phyloP scores from a whole-genome alignment of 2,113 vertebrate species.

The Crotalus helleri region DNA sequence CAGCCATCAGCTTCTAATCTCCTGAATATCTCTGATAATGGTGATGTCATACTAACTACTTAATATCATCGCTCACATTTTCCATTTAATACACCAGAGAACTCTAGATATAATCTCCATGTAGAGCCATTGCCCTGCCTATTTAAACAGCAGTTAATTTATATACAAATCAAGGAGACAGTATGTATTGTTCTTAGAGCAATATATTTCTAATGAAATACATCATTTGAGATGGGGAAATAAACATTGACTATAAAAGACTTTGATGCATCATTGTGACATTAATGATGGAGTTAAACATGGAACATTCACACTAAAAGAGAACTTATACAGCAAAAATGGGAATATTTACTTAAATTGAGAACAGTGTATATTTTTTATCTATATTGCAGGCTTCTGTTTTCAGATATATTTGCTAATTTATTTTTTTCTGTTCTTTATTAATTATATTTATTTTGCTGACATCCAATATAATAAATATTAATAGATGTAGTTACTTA shows the following conservation, averaged over 20 bases:
- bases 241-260: conserved; percentile 29
- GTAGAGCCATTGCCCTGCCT: conserved; percentile 53
- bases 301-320: neutral
- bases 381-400: rapidly evolving
- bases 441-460: neutral
- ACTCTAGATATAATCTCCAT: conserved; percentile 55
- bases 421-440: neutral
- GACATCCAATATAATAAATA: neutral
- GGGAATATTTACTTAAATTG: neutral
- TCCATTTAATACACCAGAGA: conserved; percentile 65
- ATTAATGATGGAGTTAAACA: conserved; percentile 1
- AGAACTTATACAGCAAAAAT: neutral
- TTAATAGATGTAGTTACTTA: neutral
- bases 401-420: neutral
- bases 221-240: conserved; percentile 39
- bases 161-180: conserved; percentile 60
- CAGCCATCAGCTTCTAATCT: conserved; percentile 73
- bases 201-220: conserved; percentile 53
- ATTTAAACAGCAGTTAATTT: conserved; percentile 69
- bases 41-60: conserved; percentile 68
- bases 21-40: conserved; percentile 71
- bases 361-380: neutral
- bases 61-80: conserved; percentile 60
- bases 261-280: conserved; percentile 23
- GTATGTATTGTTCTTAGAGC: conserved; percentile 50